These are phyloP conservation scores for Coelopa frigida DNA, from an alignment of 1,140 invertebrate species.

Conservation along the genomic window DNA sequence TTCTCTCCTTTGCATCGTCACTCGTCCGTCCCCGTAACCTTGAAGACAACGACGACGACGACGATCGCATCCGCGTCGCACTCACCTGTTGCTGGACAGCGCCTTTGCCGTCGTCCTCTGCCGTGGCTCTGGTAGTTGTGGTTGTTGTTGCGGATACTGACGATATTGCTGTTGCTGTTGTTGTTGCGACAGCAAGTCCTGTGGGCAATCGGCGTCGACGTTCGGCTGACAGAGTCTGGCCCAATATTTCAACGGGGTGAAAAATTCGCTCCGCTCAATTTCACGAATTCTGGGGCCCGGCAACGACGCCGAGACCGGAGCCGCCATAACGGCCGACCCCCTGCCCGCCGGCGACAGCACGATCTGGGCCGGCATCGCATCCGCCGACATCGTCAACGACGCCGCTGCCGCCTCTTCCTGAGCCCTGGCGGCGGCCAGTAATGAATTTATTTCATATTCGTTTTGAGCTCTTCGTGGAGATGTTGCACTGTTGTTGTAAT, in stretches of 20 bases:
- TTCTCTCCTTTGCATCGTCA: too few species aligned
- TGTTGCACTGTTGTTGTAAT: conserved; percentile 6
- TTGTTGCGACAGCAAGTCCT: too few species aligned
- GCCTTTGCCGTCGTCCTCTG: too few species aligned
- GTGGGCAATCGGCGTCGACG: conserved; percentile 23
- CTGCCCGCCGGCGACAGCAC: not conserved
- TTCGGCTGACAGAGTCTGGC: conserved; percentile 22
- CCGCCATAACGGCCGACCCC: not conserved
- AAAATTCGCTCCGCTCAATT: conserved; percentile 9
- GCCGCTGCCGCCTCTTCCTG: not conserved
- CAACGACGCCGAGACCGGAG: conserved; percentile 6
- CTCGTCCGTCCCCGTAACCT: too few species aligned
- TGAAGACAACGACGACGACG: too few species aligned
- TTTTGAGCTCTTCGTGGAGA: conserved; percentile 26
- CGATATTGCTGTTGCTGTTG: too few species aligned
- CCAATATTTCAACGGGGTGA: conserved; percentile 26
- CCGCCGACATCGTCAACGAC: not conserved
- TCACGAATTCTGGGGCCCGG: conserved; percentile 5
- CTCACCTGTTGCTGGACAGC: too few species aligned
- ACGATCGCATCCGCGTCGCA: too few species aligned
- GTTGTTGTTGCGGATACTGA: too few species aligned
- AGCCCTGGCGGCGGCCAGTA: not conserved
- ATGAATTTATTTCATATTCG: conserved; percentile 30
- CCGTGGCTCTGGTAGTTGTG: too few species aligned
- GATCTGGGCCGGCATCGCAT: not conserved